phyloP scores from a whole-genome alignment of 1,140 invertebrate genomes.

The Zaprionus lachaisei region DNA sequence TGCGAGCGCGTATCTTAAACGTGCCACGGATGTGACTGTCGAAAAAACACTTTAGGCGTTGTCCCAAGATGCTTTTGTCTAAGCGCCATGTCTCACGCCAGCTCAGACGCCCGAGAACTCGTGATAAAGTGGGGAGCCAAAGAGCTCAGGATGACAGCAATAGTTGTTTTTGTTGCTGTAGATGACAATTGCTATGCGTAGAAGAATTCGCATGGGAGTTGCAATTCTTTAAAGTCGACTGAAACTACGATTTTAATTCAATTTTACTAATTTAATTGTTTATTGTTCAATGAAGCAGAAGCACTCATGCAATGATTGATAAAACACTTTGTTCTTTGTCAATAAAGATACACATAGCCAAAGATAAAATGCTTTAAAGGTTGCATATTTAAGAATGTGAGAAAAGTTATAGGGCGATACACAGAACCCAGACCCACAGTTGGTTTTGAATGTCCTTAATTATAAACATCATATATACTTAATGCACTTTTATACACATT shows the following conservation, averaged over 20 bases:
- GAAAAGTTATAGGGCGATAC: neutral
- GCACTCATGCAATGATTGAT: no score
- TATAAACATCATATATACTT: no score
- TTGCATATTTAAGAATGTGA: neutral
- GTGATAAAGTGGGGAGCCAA: slow-evolving; percentile 38
- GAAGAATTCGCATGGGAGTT: neutral
- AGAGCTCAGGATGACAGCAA: slow-evolving; percentile 12
- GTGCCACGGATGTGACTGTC: slow-evolving; percentile 70
- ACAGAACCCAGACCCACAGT: no score
- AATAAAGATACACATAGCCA: neutral
- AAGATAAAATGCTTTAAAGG: neutral
- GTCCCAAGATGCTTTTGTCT: slow-evolving; percentile 71
- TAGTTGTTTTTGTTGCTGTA: slow-evolving; percentile 11
- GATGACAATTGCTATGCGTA: slow-evolving; percentile 18
- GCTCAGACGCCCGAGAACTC: slow-evolving; percentile 12
- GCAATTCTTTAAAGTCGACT: neutral
- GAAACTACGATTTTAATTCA: slow-evolving; percentile 6
- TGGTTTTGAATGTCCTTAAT: no score
- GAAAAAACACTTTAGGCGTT: slow-evolving; percentile 72
- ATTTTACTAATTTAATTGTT: neutral
- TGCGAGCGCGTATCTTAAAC: slow-evolving; percentile 34
- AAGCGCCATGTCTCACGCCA: slow-evolving; percentile 67
- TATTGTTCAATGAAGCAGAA: neutral
- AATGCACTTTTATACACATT: no score
- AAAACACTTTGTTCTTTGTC: neutral